Percentiles rank a stretch among this genome's conserved stretches.
Conservation (phyloP, 2,888 invertebrate species). For the Xestia rhomboidea region DNA sequence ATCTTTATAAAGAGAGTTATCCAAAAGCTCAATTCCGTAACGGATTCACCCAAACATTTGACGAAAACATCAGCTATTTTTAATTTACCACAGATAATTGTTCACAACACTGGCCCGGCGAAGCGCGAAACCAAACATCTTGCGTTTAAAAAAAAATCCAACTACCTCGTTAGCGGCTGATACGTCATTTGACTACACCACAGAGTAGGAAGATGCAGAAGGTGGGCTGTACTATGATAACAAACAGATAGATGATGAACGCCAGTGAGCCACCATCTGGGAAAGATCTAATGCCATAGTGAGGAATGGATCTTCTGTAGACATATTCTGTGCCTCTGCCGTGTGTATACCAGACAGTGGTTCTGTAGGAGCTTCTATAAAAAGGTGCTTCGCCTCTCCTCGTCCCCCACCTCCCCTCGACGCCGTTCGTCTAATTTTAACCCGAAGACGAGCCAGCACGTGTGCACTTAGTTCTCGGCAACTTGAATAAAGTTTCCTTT, state of each 20-base stretch:
- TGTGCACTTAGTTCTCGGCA: conserved; percentile 86
- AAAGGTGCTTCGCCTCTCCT: conserved; percentile 85
- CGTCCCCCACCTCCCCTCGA: conserved; percentile 68
- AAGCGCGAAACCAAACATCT: conserved; percentile 69
- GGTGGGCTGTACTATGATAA: conserved; percentile 17
- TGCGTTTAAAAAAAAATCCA: conserved; percentile 64
- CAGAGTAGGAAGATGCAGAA: conserved; percentile 53
- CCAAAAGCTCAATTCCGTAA: conserved; percentile 18
- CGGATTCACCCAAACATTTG: conserved; percentile 54
- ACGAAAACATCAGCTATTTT: conserved; percentile 58
- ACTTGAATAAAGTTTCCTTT: conserved; percentile 83
- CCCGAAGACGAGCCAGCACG: conserved; percentile 87
- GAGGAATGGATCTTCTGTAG: conserved; percentile 47
- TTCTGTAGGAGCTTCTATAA: conserved; percentile 86
- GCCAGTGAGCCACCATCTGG: conserved; percentile 7
- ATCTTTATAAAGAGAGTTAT: conserved; percentile 10
- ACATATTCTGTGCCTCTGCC: conserved; percentile 60
- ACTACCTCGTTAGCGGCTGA: conserved; percentile 77
- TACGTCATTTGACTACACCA: conserved; percentile 76
- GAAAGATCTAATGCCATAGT: conserved; percentile 5
- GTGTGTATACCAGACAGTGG: conserved; percentile 80
- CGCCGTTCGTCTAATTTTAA: conserved; percentile 85
- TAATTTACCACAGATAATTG: conserved; percentile 66
- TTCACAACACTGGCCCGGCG: conserved; percentile 62
- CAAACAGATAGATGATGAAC: conserved; percentile 14